Percentiles rank a stretch among this genome's conserved stretches.
These are phyloP conservation scores for Icerya purchasi DNA, from an alignment of 2,888 invertebrate species.

Conservation along the genomic window DNA sequence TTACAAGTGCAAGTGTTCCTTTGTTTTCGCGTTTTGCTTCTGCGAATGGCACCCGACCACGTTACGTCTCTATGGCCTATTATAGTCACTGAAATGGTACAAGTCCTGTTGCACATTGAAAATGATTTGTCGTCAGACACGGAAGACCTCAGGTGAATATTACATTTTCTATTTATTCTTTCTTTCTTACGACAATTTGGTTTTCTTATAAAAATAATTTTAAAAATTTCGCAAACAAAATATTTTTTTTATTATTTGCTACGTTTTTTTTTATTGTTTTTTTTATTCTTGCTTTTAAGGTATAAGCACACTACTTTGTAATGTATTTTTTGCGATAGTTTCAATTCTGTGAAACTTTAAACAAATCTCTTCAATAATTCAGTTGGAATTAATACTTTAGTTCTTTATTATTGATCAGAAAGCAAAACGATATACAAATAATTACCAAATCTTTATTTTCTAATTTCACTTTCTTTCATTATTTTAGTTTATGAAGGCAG, in stretches of 20 bases:
- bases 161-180: no score
- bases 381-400: neutral
- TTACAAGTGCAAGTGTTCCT: slow-evolving; percentile 71
- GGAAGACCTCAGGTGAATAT: slow-evolving; percentile 46
- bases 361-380: neutral
- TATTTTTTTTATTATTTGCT: slow-evolving; percentile 10
- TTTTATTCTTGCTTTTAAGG: neutral
- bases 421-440: no score
- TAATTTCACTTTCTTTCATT: no score
- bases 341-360: no score
- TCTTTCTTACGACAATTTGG: slow-evolving; percentile 2
- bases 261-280: slow-evolving; percentile 4
- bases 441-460: no score
- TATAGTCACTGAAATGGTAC: slow-evolving; percentile 74
- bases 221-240: slow-evolving; percentile 4
- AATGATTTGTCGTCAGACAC: slow-evolving; percentile 54
- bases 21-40: slow-evolving; percentile 63
- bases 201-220: slow-evolving; percentile 1
- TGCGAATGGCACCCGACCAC: slow-evolving; percentile 63
- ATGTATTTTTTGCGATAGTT: no score
- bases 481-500: no score
- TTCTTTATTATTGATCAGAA: no score
- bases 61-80: slow-evolving; percentile 78
- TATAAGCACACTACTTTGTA: no score
- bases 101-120: slow-evolving; percentile 67